Evolutionary conservation across 2,888 invertebrate genomes (phyloP), one percentile per base, ranked within the genome.

Genomic region (Deroplatys truncata): DNA sequence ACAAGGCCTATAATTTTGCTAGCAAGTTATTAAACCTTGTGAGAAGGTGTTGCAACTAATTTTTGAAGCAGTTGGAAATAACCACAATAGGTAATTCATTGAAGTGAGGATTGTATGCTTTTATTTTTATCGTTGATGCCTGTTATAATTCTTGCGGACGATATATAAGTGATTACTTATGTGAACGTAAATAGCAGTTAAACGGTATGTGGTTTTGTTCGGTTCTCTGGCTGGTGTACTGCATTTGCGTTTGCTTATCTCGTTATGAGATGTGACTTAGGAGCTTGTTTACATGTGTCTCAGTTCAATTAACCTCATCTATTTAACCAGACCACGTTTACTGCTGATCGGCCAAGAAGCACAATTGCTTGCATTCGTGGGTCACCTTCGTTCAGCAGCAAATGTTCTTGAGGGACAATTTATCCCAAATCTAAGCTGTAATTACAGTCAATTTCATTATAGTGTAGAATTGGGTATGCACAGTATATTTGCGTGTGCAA

Each of bases 1-100:
- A 87, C 87, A 87, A 87, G 87, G 87, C 87, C 87, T 87, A 83
- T 87, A 29, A 72, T 83, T 87, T 87, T 83, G n/a, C 83, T 87
- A 72, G 87, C 83, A 35, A 87, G 56, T 72, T 72, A 72, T 72
- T 72, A 72, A 72, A 20, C 25, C 56, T 72, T 72, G 25, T 72
- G 56, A 72, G 25, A 72, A 3, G 56, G 56, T 72, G 56, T 72
- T 72, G 20, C 56, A 25, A 72, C 20, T 72, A 72, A 72, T 72
- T 25, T 4, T 72, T 72, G 56, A 72, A 72, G 56, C 4, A 72
- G 25, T 72, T 20, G 56, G 25, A 72, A 72, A 72, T 72, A 72
- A 72, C 20, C 56, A 25, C 56, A 20, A 72, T 72, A 20, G 56
- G 56, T 72, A 72, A 72, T 20, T 20, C 3, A 72, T 16, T 72